A percentile compares a stretch with the other conserved stretches of the same genome.
These are phyloP conservation scores for Apamea epomidion DNA, from an alignment of 2,888 invertebrate genomes.

Conservation along the genomic window DNA sequence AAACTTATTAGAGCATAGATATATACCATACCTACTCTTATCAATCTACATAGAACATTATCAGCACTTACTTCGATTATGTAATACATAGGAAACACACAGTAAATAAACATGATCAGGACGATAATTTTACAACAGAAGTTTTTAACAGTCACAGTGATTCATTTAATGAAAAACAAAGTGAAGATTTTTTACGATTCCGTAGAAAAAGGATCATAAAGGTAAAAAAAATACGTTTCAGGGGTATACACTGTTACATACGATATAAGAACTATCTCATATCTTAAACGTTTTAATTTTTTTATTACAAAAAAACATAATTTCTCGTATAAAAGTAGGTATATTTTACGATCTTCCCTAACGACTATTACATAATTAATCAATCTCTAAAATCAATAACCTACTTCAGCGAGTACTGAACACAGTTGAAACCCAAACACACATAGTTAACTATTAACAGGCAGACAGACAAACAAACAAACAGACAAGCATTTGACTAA, in stretches of 20 bases:
- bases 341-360: too few relatives aligned
- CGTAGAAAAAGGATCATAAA: not conserved
- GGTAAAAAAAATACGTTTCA: not conserved
- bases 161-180: not conserved
- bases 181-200: not conserved
- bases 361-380: conserved; percentile 9
- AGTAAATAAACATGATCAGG: not conserved
- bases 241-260: not conserved
- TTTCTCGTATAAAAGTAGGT: too few relatives aligned
- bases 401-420: conserved; percentile 3
- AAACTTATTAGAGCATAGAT: conserved; percentile 25
- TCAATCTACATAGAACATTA: conserved; percentile 7
- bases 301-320: not conserved
- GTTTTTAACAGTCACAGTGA: not conserved
- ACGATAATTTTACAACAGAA: not conserved
- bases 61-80: not conserved
- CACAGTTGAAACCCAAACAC: conserved; percentile 42
- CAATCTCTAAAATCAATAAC: conserved; percentile 29
- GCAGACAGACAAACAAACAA: conserved; percentile 41
- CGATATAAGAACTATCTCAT: not conserved
- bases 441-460: conserved; percentile 41
- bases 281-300: not conserved
- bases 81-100: not conserved
- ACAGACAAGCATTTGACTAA: conserved; percentile 61
- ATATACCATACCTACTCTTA: conserved; percentile 5